Conservation (phyloP, 2,113 vertebrate genomes). For the Chaetodon trifascialis region DNA sequence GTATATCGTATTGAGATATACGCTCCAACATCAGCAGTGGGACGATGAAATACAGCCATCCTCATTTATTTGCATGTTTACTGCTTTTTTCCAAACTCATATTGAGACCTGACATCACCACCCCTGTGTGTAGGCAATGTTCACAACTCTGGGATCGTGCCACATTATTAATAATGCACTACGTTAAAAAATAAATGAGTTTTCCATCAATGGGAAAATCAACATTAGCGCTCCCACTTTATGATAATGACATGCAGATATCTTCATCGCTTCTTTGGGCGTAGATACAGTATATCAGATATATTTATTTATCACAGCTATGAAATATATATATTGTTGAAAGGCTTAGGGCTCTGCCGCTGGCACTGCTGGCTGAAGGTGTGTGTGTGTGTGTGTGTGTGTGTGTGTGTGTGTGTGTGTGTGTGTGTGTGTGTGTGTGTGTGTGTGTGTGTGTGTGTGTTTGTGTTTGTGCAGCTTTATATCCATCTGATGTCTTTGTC, state of each 20-base stretch:
- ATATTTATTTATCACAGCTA: slow-evolving; percentile 12
- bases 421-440: not conserved
- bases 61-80: slow-evolving; percentile 33
- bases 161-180: slow-evolving; percentile 67
- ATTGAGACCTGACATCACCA: slow-evolving; percentile 41
- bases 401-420: not conserved
- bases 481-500: slow-evolving; percentile 32
- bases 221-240: slow-evolving; percentile 28
- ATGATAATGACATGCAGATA: slow-evolving; percentile 26
- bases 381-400: not conserved
- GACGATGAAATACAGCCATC: slow-evolving; percentile 22
- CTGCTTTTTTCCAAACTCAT: not conserved
- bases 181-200: slow-evolving; percentile 59
- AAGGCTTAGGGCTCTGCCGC: slow-evolving; percentile 6
- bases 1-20: slow-evolving; percentile 12
- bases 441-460: not conserved
- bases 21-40: not conserved
- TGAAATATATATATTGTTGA: slow-evolving; percentile 27
- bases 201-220: slow-evolving; percentile 53
- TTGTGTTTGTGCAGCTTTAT: not conserved
- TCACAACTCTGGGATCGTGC: slow-evolving; percentile 40
- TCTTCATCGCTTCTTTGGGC: not conserved
- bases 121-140: slow-evolving; percentile 31
- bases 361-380: not conserved
- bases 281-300: slow-evolving; percentile 15